Evolutionary conservation across 2,888 invertebrate species (phyloP).

Genomic region (Plagodis pulveraria): DNA sequence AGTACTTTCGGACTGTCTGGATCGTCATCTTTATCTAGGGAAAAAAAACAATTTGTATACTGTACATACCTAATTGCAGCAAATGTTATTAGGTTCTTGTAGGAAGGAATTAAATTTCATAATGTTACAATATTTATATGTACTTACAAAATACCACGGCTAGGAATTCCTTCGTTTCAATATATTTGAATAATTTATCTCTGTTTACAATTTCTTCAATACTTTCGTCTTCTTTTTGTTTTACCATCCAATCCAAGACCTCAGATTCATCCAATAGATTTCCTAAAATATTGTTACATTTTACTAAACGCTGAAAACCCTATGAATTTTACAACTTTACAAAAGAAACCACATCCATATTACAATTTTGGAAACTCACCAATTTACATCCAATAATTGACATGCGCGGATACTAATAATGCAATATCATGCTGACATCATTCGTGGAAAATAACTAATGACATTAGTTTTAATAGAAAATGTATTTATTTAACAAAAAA

Average conservation of each 20-base stretch:
- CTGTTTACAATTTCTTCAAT: conserved; percentile 93
- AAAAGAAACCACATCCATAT: conserved; percentile 84
- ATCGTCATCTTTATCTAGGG: conserved; percentile 92
- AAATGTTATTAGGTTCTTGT: not conserved
- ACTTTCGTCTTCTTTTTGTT: conserved; percentile 95
- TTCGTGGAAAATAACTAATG: conserved; percentile 76
- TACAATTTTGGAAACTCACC: conserved; percentile 77
- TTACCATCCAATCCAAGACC: conserved; percentile 95
- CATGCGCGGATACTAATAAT: conserved; percentile 80
- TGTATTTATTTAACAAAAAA: conserved; percentile 82
- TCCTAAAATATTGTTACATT: conserved; percentile 74
- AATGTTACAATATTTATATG: not conserved
- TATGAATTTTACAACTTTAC: conserved; percentile 49
- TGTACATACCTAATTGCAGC: not conserved
- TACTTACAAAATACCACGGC: conserved; percentile 97
- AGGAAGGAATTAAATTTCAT: not conserved
- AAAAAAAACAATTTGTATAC: conserved; percentile 19
- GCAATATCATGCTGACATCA: conserved; percentile 83
- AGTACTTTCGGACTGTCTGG: conserved; percentile 91
- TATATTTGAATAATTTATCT: conserved; percentile 92
- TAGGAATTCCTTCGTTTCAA: conserved; percentile 95
- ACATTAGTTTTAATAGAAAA: conserved; percentile 73
- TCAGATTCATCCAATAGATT: conserved; percentile 89
- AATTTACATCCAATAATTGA: conserved; percentile 72
- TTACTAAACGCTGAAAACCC: conserved; percentile 53